Conservation (phyloP, 1,140 invertebrate genomes). For the Idris sp. region DNA sequence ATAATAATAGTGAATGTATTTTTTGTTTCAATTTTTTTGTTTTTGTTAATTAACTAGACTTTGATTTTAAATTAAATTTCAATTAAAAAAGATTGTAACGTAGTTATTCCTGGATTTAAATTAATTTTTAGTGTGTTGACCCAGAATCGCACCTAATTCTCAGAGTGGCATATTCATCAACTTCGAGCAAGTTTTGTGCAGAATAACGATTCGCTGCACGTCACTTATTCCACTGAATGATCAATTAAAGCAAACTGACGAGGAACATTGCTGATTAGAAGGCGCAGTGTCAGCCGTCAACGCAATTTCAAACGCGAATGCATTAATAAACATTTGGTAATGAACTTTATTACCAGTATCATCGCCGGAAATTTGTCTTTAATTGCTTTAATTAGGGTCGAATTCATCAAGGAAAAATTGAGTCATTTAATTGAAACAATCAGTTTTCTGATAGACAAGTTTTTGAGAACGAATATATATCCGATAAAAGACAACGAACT, state of each 20-base stretch:
- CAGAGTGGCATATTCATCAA: constrained; percentile 38
- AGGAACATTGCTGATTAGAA: constrained; percentile 46
- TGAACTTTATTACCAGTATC: constrained; percentile 34
- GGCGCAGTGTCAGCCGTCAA: constrained; percentile 26
- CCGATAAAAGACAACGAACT: constrained; percentile 39
- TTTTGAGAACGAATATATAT: too few relatives aligned
- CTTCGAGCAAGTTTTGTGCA: constrained; percentile 3
- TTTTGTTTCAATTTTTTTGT: too few relatives aligned
- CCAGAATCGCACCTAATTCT: constrained; percentile 20
- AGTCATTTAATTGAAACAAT: background rate
- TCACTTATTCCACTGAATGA: constrained; percentile 54
- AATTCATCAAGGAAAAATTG: constrained; percentile 9
- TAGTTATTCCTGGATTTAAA: background rate
- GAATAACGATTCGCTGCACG: constrained; percentile 43
- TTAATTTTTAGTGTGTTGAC: constrained; percentile 4
- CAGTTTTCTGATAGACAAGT: too few relatives aligned
- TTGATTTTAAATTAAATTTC: too few relatives aligned
- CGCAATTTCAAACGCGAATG: constrained; percentile 41
- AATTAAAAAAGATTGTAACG: too few relatives aligned
- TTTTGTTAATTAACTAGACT: too few relatives aligned
- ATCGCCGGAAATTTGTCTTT: constrained; percentile 13
- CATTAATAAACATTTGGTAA: constrained; percentile 52
- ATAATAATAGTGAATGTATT: too few relatives aligned
- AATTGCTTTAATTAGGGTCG: constrained; percentile 19
- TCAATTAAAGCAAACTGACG: constrained; percentile 48